phyloP scores from a whole-genome alignment of 1,140 invertebrate species.

The Drosophila sturtevanti region DNA sequence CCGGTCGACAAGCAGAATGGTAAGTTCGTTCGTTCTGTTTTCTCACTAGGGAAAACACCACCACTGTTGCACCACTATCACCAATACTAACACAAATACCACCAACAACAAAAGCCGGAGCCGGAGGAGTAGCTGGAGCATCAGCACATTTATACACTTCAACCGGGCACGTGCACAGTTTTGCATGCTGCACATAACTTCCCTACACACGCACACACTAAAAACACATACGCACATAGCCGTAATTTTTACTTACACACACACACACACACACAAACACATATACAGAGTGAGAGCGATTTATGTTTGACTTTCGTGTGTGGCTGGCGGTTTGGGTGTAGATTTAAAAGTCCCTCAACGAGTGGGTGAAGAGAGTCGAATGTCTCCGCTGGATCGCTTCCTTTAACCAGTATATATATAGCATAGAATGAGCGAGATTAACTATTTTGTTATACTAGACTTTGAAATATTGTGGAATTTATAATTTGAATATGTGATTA shows the following conservation, averaged over 20 bases:
- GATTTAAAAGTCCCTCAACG: constrained; percentile 58
- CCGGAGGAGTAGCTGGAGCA: constrained; percentile 35
- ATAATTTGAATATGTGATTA: too few relatives aligned
- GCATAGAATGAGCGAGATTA: not conserved
- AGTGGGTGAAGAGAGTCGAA: constrained; percentile 22
- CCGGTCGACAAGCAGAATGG: constrained; percentile 52
- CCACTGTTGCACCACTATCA: not conserved
- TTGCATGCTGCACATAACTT: constrained; percentile 79
- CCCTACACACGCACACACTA: constrained; percentile 39
- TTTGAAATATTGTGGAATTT: too few relatives aligned
- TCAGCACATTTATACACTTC: constrained; percentile 77
- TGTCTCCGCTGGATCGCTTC: constrained; percentile 46
- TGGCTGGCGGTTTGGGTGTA: constrained; percentile 63
- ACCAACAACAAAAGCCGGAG: not conserved
- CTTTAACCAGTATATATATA: constrained; percentile 2
- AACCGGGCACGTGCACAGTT: constrained; percentile 75
- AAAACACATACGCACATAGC: constrained; percentile 33
- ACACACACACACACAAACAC: constrained; percentile 58
- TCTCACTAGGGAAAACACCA: not conserved
- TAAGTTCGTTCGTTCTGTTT: constrained; percentile 33
- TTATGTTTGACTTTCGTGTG: constrained; percentile 79
- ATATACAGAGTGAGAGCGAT: constrained; percentile 53
- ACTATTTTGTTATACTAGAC: not conserved
- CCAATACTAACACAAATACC: not conserved
- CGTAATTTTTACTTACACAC: constrained; percentile 67